Percentiles rank a stretch among this genome's conserved stretches.
Evolutionary conservation across 2,113 vertebrate genomes (phyloP).

Genomic region (Ceyx melanurus): DNA sequence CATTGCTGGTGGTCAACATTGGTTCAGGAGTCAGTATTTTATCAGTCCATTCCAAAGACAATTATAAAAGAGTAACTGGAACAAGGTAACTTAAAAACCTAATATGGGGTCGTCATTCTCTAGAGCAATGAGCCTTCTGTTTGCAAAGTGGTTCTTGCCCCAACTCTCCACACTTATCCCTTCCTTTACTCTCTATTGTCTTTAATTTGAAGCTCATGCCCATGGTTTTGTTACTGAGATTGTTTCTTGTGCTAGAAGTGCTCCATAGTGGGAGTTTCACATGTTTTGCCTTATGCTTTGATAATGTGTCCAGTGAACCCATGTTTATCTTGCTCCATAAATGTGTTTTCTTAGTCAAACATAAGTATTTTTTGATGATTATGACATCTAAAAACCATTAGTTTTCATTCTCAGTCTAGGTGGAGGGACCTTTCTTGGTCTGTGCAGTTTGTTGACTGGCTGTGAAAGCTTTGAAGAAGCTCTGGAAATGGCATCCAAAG

Average conservation of each 20-base stretch:
- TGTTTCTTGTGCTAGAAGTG: background rate
- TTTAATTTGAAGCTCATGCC: background rate
- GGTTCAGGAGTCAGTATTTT: slow-evolving; percentile 85
- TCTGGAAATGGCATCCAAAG: slow-evolving; percentile 85
- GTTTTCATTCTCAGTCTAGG: slow-evolving; percentile 76
- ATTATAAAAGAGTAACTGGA: slow-evolving; percentile 84
- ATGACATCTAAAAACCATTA: background rate
- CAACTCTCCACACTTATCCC: background rate
- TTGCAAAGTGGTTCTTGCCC: background rate
- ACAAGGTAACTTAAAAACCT: slow-evolving; percentile 75
- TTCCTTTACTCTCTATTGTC: background rate
- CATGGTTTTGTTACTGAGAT: background rate
- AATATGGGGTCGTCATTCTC: rapidly evolving
- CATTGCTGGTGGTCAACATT: slow-evolving; percentile 82
- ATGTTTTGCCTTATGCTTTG: background rate
- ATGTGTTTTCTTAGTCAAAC: background rate
- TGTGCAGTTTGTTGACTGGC: slow-evolving; percentile 83
- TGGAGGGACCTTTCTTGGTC: slow-evolving; percentile 83
- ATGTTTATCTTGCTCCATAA: background rate
- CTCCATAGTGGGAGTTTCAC: background rate
- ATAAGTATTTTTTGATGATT: background rate
- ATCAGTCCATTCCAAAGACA: slow-evolving; percentile 85
- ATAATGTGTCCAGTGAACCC: background rate
- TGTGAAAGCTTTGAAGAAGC: slow-evolving; percentile 87
- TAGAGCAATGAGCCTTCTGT: background rate